Evolutionary conservation across 2,888 invertebrate species (phyloP).

Genomic region (Cryptophagus acutangulus): DNA sequence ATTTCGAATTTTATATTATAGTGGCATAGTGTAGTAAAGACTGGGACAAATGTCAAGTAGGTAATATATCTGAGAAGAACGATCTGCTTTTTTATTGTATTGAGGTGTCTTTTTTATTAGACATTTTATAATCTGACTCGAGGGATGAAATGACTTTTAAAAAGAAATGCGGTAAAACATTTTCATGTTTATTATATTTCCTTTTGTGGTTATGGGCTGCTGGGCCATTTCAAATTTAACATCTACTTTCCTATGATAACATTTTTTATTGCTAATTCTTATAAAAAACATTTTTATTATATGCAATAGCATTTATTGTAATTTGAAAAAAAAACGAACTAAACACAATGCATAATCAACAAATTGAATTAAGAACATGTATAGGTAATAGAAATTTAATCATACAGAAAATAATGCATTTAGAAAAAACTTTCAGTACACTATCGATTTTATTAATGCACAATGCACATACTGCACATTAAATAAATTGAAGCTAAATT

Average conservation of each 20-base stretch:
- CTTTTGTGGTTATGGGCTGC: constrained; percentile 32
- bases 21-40: constrained; percentile 33
- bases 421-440: too few species aligned
- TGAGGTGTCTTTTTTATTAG: constrained; percentile 42
- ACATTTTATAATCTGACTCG: constrained; percentile 42
- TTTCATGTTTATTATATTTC: constrained; percentile 43
- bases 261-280: constrained; percentile 40
- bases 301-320: too few species aligned
- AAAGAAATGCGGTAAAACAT: constrained; percentile 40
- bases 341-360: too few species aligned
- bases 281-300: too few species aligned
- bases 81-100: constrained; percentile 39
- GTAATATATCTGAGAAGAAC: constrained; percentile 33
- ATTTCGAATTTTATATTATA: constrained; percentile 31
- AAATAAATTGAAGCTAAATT: too few species aligned
- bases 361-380: too few species aligned
- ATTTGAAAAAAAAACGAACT: too few species aligned
- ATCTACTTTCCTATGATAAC: constrained; percentile 35
- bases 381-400: too few species aligned
- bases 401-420: too few species aligned
- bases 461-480: too few species aligned
- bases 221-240: constrained; percentile 39
- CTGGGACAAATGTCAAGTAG: constrained; percentile 39
- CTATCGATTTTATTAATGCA: too few species aligned
- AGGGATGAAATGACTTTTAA: constrained; percentile 40